Percentiles rank a stretch among this genome's conserved stretches.
Evolutionary conservation across 1,140 invertebrate genomes (phyloP).

Genomic region (Saccostrea echinata): DNA sequence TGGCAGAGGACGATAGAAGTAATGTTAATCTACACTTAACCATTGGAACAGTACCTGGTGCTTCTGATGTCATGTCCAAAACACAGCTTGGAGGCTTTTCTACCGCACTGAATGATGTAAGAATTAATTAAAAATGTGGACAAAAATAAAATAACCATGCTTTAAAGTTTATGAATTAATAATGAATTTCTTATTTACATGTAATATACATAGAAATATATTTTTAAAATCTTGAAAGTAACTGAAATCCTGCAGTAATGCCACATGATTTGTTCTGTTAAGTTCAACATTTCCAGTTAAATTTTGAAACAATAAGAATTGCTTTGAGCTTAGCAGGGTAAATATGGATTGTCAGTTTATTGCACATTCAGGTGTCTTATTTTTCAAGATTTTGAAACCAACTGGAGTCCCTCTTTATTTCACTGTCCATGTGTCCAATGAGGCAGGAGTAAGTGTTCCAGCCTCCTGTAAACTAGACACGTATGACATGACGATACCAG

Average conservation of each 20-base stretch:
- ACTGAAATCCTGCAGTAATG: no score
- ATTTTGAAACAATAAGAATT: no score
- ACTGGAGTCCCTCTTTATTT: conserved; percentile 59
- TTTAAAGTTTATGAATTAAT: no score
- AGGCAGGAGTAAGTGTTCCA: conserved; percentile 39
- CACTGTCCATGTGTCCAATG: conserved; percentile 61
- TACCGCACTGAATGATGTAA: conserved; percentile 50
- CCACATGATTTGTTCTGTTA: no score
- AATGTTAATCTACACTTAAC: conserved; percentile 51
- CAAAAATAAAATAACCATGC: no score
- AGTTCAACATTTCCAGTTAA: no score
- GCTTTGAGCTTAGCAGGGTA: no score
- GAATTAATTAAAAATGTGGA: neutral
- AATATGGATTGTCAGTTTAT: no score
- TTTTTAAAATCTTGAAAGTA: no score
- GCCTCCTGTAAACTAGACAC: conserved; percentile 62
- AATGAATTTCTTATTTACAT: no score
- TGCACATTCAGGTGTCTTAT: no score
- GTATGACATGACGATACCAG: conserved; percentile 63
- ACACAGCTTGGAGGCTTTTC: conserved; percentile 60
- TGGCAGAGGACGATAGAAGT: conserved; percentile 62
- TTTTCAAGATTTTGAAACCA: neutral
- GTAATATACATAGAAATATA: no score
- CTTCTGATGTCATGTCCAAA: conserved; percentile 53
- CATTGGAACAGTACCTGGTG: conserved; percentile 59